Percentiles rank a stretch among this genome's conserved stretches.
These are phyloP conservation scores for Noctua pronuba DNA, from an alignment of 2,888 invertebrate genomes.

Conservation along the genomic window DNA sequence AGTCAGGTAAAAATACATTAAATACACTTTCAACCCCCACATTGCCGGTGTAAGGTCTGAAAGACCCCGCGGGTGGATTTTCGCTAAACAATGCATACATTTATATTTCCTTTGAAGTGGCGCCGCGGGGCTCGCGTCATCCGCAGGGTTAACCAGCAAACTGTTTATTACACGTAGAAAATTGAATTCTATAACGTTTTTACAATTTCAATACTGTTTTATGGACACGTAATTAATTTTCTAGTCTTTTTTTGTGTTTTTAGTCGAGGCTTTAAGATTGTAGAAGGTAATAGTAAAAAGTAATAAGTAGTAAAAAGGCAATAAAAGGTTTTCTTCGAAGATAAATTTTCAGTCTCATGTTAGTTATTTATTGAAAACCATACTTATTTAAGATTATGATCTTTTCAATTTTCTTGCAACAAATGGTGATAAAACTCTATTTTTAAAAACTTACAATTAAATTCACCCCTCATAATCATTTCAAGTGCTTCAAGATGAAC, in stretches of 20 bases:
- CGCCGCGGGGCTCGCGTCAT: constrained; percentile 87
- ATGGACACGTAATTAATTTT: constrained; percentile 37
- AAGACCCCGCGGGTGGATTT: constrained; percentile 81
- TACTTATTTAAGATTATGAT: neutral
- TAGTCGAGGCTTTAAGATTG: neutral
- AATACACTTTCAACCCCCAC: constrained; percentile 70
- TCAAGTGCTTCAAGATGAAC: neutral
- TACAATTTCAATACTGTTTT: constrained; percentile 58
- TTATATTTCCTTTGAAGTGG: constrained; percentile 88
- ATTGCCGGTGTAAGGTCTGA: constrained; percentile 72
- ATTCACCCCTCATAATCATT: neutral
- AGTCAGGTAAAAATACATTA: constrained; percentile 55
- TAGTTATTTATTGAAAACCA: neutral
- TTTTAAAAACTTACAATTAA: neutral
- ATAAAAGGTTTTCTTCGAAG: constrained; percentile 1
- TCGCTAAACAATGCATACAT: constrained; percentile 89
- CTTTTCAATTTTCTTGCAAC: neutral
- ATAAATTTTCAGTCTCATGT: neutral
- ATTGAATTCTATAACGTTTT: constrained; percentile 75
- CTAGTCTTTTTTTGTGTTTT: constrained; percentile 1
- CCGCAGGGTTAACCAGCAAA: constrained; percentile 84
- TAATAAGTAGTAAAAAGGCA: neutral
- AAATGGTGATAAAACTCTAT: neutral
- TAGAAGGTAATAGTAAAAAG: neutral
- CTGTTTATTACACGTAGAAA: constrained; percentile 83